These are phyloP conservation scores for Stigmatopora nigra DNA, from an alignment of 2,113 vertebrate genomes.

Conservation along the genomic window DNA sequence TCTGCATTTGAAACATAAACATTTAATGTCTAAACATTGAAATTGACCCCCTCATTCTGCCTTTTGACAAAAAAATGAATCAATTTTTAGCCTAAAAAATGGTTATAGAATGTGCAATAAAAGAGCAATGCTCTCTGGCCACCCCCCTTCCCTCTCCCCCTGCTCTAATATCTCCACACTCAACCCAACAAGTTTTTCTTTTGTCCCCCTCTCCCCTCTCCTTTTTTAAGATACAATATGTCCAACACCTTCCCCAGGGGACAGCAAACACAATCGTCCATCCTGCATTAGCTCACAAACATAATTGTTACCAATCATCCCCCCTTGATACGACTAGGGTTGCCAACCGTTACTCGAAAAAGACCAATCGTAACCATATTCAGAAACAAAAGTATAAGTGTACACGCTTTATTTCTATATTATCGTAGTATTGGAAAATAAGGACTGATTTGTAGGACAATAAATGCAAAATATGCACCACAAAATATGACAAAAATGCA, in stretches of 20 bases:
- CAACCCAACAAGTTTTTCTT: slow-evolving; percentile 61
- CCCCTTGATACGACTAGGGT: not conserved
- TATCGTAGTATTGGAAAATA: too few species aligned
- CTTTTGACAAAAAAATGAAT: slow-evolving; percentile 36
- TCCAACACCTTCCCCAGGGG: slow-evolving; percentile 64
- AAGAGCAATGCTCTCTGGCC: slow-evolving; percentile 64
- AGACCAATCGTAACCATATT: too few species aligned
- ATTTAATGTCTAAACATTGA: slow-evolving; percentile 23
- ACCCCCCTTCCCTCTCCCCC: slow-evolving; percentile 46
- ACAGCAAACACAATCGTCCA: slow-evolving; percentile 88
- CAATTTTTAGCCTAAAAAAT: slow-evolving; percentile 49
- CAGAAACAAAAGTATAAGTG: too few species aligned
- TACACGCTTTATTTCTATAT: too few species aligned
- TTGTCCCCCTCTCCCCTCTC: slow-evolving; percentile 43
- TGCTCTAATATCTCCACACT: slow-evolving; percentile 61
- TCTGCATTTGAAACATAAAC: slow-evolving; percentile 36
- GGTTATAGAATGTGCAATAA: slow-evolving; percentile 61
- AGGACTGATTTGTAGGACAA: too few species aligned
- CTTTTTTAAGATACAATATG: slow-evolving; percentile 52
- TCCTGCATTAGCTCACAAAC: slow-evolving; percentile 95
- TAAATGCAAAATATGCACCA: too few species aligned
- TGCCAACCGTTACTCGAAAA: too few species aligned
- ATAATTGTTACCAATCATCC: slow-evolving; percentile 88
- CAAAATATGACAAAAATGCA: too few species aligned
- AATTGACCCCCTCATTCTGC: slow-evolving; percentile 43